These are phyloP conservation scores for Condylostylus longicornis DNA, from an alignment of 1,140 invertebrate species.

Conservation along the genomic window DNA sequence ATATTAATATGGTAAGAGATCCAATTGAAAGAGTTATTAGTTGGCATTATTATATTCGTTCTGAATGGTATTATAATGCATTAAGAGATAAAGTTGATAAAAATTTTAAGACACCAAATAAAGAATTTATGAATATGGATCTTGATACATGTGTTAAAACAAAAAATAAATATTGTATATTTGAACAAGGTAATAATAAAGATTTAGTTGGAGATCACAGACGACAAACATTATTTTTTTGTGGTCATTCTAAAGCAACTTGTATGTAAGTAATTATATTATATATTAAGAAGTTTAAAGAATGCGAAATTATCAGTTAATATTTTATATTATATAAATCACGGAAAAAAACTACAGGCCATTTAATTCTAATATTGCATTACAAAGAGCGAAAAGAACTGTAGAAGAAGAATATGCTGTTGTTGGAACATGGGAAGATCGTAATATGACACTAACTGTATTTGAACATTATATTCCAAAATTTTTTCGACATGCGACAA, in stretches of 20 bases:
- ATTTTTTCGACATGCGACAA: conserved; percentile 62
- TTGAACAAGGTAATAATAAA: conserved; percentile 58
- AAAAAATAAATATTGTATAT: conserved; percentile 66
- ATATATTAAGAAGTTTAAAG: conserved; percentile 41
- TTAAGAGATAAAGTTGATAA: conserved; percentile 66
- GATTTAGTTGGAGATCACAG: conserved; percentile 73
- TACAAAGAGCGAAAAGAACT: conserved; percentile 67
- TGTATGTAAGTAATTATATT: conserved; percentile 56
- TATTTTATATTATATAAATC: neutral
- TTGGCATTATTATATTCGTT: conserved; percentile 72
- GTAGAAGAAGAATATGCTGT: conserved; percentile 75
- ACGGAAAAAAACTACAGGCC: conserved; percentile 40
- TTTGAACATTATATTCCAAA: conserved; percentile 68
- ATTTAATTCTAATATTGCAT: conserved; percentile 63
- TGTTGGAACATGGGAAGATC: conserved; percentile 76
- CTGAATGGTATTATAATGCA: conserved; percentile 78
- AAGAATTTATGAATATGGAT: conserved; percentile 75
- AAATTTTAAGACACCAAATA: conserved; percentile 61
- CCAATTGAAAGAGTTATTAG: conserved; percentile 79
- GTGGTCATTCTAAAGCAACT: conserved; percentile 61
- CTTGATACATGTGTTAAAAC: conserved; percentile 73
- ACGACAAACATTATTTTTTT: conserved; percentile 73
- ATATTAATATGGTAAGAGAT: conserved; percentile 77
- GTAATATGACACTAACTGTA: conserved; percentile 68
- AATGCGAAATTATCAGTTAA: conserved; percentile 53